phyloP scores from a whole-genome alignment of 2,113 vertebrate species.

The Thryonomys swinderianus region DNA sequence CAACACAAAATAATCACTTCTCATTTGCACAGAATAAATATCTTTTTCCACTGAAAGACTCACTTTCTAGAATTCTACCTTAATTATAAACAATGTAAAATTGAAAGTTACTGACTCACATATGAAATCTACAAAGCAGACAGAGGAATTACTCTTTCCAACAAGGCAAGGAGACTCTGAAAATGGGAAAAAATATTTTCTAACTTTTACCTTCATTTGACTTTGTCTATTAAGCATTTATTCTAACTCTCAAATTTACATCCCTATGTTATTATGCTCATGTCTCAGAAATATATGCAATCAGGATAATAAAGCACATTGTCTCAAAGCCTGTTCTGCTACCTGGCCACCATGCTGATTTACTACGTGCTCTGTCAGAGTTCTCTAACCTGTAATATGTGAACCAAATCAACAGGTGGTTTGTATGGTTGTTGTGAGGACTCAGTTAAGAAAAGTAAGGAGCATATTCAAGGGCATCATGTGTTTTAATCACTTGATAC shows the following conservation, averaged over 20 bases:
- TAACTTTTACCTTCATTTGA: background rate
- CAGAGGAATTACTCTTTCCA: background rate
- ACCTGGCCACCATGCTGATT: background rate
- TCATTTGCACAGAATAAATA: background rate
- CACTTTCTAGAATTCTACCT: background rate
- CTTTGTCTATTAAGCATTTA: background rate
- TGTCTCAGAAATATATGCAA: background rate
- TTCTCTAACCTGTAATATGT: background rate
- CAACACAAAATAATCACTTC: background rate
- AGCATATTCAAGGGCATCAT: background rate
- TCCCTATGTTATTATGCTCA: background rate
- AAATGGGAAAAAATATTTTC: background rate
- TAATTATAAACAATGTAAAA: constrained; percentile 21
- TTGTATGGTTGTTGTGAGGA: background rate
- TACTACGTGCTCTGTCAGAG: background rate
- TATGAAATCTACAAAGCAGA: background rate
- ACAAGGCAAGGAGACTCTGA: background rate
- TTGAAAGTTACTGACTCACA: background rate
- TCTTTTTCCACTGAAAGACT: background rate
- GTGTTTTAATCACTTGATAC: background rate
- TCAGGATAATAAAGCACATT: too few species aligned
- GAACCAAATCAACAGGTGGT: background rate
- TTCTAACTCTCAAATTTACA: background rate
- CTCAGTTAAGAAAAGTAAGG: background rate
- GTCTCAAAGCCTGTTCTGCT: background rate